Evolutionary conservation across 1,140 invertebrate species (phyloP).

Genomic region (Temnothorax longispinosus): DNA sequence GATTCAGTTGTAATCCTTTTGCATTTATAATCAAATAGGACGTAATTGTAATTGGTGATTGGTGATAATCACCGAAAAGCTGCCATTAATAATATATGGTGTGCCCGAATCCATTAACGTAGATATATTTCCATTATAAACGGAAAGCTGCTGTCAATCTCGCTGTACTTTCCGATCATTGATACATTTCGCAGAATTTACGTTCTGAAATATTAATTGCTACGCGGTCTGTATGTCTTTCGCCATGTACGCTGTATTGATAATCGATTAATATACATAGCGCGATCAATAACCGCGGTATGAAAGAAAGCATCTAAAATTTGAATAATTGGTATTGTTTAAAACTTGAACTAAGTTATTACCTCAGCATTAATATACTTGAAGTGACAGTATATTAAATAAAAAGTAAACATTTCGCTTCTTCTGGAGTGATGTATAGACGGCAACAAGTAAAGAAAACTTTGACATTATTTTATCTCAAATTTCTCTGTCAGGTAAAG

Average conservation of each 20-base stretch:
- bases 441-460: background rate
- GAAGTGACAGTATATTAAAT: background rate
- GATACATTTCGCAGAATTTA: constrained; percentile 23
- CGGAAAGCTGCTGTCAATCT: background rate
- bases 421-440: background rate
- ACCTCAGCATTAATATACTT: background rate
- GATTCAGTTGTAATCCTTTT: background rate
- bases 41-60: constrained; percentile 13
- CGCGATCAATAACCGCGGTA: background rate
- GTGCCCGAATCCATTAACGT: constrained; percentile 10
- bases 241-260: background rate
- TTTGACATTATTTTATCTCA: background rate
- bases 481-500: background rate
- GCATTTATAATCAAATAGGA: constrained; percentile 5
- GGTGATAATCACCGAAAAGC: constrained; percentile 12
- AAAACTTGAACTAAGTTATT: background rate
- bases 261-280: background rate
- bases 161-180: constrained; percentile 10
- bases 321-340: background rate
- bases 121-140: constrained; percentile 35
- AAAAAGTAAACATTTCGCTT: background rate
- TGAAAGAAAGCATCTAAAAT: background rate
- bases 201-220: constrained; percentile 21
- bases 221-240: background rate
- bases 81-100: constrained; percentile 9